Conservation (phyloP, 1,140 invertebrate genomes). For the Nasonia vitripennis region DNA sequence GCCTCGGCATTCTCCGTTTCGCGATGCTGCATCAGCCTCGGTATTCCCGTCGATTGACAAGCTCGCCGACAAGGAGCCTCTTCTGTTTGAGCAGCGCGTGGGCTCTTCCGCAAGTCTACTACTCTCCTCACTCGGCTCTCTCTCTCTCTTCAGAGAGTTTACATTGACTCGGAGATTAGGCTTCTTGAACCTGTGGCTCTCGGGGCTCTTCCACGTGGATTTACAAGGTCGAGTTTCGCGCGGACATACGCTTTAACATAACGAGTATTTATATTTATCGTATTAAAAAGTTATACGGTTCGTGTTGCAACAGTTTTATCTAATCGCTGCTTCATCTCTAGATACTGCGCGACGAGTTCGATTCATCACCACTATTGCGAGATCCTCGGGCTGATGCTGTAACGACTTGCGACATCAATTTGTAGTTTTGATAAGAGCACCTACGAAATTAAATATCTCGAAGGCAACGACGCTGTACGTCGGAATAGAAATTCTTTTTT, state of each 20-base stretch:
- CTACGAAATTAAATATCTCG: too few relatives aligned
- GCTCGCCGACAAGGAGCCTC: conserved; percentile 21
- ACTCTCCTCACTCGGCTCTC: not conserved
- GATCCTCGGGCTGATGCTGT: not conserved
- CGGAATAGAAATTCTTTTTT: not conserved
- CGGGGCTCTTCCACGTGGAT: not conserved
- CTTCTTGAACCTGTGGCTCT: not conserved
- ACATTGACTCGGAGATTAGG: not conserved
- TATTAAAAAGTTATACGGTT: too few relatives aligned
- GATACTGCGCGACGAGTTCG: too few relatives aligned
- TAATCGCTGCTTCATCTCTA: too few relatives aligned
- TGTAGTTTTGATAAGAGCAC: not conserved
- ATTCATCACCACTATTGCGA: not conserved
- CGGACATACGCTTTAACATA: not conserved
- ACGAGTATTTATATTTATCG: too few relatives aligned
- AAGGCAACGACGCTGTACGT: too few relatives aligned
- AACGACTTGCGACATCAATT: not conserved
- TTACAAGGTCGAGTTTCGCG: not conserved
- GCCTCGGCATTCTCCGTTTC: not conserved
- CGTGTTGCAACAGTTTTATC: too few relatives aligned
- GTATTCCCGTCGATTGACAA: conserved; percentile 6
- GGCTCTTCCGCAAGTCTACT: not conserved
- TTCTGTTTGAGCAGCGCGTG: conserved; percentile 19
- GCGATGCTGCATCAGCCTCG: not conserved
- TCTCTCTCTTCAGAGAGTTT: not conserved